Base-by-base conservation (phyloP, 2,113 vertebrate genomes). In the Chionis minor region DNA sequence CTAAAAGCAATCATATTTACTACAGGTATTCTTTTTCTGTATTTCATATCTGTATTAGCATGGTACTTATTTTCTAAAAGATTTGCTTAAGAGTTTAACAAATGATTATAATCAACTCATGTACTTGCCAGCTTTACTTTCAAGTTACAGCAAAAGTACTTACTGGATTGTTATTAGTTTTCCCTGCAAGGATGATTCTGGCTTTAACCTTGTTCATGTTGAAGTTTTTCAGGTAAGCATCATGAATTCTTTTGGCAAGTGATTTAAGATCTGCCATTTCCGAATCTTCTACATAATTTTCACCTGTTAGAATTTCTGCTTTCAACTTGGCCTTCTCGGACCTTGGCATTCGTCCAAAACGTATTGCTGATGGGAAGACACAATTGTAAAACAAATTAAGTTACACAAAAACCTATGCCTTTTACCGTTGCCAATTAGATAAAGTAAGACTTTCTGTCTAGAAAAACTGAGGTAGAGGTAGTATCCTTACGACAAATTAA, bases 131-230 rank as follows among this genome's bases (percentile, higher is more conserved):
- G 74, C 21, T 85, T 91, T 75, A 88, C 11, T 20, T n/a, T 12
- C 12, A 67, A 56, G 24, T 38, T 72, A 91, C n/a, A 38, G 59
- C 15, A 42, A 19, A 67, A 73, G n/a, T 80, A 98, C 99, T 97
- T 99, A 99, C 99, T 90, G 99, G 99, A 51, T 98, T 98, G 93
- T 98, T 99, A 98, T 96, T 99, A 95, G 99, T 98, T 97, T 99
- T 99, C 90, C 99, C 99, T 2, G 99, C 99, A 63, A 99, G 99
- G 94, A 99, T 99, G 96, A 99, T 98, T 35, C 99, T 98, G 77
- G 99, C 99, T 97, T 99, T 99, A 94, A 99, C 98, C 97, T 99
- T 99, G 98, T 99, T 99, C 99, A 99, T 99, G 94, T 98, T 99
- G 98, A 99, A 99, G 98, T 99, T 99, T 98, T 99, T 99, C 97